Base-by-base conservation (phyloP, 1,140 invertebrate species). In the Radopholus similis region DNA sequence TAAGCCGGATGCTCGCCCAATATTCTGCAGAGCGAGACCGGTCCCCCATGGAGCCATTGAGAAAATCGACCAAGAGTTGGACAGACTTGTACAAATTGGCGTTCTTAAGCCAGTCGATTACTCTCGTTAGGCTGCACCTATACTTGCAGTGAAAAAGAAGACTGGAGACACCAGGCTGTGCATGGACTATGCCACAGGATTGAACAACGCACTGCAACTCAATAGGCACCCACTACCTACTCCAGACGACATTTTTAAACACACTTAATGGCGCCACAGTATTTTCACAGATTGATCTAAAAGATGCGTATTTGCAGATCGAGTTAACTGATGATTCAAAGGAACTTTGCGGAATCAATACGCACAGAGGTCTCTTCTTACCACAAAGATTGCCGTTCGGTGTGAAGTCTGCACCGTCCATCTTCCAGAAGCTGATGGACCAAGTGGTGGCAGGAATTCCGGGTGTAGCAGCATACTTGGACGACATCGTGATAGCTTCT, bases 61-160 rank as follows among this genome's bases (percentile, higher is more conserved):
- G 4, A 69, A 64, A 23, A 66, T 85, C 13, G 77, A 82, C n/a
- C 38, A 35, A 15, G 77, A 83, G 51, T 47, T 84, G 2, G 69
- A 81, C 9, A 40, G 72, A 28, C 54, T 81, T 28, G 30, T 64
- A 44, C 13, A 38, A 9, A 42, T 59, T 49, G 72, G 75, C 0
- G 71, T 71, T 9, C 72, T 84, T n/a, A 56, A 66, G 59, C 65
- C 54, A 28, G 71, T 85, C 21, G 55, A 75, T 23, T 40, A 68
- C 71, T 40, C 72, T 59, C 80, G 81, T 82, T 86, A 83, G 83
- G 83, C 81, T 11, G 78, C 84, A 35, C 57, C 57, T 5, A 59
- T 59, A 5, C 15, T 59, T 2, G 57, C 37, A 4, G 57, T 59
- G 6, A 47, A 42, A 21, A 59, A 59, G 13, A 59, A 59, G 26